These are phyloP conservation scores for Scleropages formosus DNA, from an alignment of 2,797 vertebrate genomes.

Conservation along the genomic window DNA sequence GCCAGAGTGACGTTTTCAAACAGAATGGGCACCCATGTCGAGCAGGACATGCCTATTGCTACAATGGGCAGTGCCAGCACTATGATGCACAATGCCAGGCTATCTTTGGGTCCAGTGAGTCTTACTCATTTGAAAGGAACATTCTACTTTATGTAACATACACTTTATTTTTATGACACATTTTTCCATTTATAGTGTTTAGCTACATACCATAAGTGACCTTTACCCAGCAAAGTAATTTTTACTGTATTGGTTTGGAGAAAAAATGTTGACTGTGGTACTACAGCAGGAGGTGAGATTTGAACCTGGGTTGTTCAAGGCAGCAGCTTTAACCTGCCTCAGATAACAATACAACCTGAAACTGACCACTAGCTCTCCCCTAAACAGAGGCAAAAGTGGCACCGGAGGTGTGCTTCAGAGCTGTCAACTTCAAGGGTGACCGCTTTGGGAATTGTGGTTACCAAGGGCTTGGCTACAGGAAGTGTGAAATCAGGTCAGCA, in stretches of 20 bases:
- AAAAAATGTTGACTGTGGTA: too few species aligned
- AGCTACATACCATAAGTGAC: too few species aligned
- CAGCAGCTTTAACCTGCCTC: too few species aligned
- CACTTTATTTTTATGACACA: too few species aligned
- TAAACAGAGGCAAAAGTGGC: constrained; percentile 84
- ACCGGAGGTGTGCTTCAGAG: constrained; percentile 77
- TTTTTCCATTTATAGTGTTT: too few species aligned
- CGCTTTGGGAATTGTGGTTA: constrained; percentile 93
- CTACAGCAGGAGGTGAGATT: too few species aligned
- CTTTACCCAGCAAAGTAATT: too few species aligned
- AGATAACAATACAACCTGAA: too few species aligned
- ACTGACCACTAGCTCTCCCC: neutral
- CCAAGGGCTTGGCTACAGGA: constrained; percentile 78
- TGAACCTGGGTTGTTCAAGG: too few species aligned
- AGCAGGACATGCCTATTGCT: constrained; percentile 78
- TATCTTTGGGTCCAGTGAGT: constrained; percentile 87
- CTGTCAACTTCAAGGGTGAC: constrained; percentile 94
- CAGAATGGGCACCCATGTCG: constrained; percentile 86
- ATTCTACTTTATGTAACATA: too few species aligned
- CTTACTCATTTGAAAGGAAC: too few species aligned
- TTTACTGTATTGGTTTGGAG: too few species aligned
- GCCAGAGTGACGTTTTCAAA: constrained; percentile 81
- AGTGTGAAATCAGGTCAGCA: constrained; percentile 84
- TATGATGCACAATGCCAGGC: constrained; percentile 82
- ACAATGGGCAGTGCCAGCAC: constrained; percentile 86